Evolutionary conservation across 2,113 vertebrate genomes (phyloP), one percentile per base, ranked within the genome.

Genomic region (Bagarius yarrelli): DNA sequence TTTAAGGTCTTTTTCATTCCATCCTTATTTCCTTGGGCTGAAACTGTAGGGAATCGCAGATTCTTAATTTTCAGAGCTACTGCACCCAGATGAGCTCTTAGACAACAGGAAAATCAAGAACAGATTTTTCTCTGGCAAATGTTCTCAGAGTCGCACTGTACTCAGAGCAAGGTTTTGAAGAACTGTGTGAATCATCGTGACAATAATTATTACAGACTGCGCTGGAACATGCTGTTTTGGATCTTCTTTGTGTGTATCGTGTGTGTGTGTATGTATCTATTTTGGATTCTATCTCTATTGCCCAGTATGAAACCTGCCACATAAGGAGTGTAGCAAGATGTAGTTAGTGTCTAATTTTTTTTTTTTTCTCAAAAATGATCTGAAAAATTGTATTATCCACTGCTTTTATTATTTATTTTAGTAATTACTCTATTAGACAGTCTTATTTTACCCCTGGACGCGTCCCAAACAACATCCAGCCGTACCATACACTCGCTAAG

Each of bases 61-160:
- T 63, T 73, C 83, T 85, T 79, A 74, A 76, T 88, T 82, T 83
- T 52, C 32, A 75, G 79, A 50, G 25, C 81, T 85, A 82, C 84
- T 73, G 74, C 84, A 76, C 78, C 73, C 79, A 76, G 67, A 78
- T 81, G 70, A 50, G 86, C 72, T 74, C 83, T 80, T 19, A 47
- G 70, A 64, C 40, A 63, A 61, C 16, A 30, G 25, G 34, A 34
- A 55, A 47, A 79, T 34, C 53, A 53, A 79, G 11, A 74, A 81
- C 59, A 73, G 70, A 73, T 73, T 73, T 73, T 32, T 55, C 70
- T 73, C 70, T 73, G 69, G 78, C 66, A 60, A 69, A 59, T 13
- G 4, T 32, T 80, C 52, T 25, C 34, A 70, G 15, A 16, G 12
- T 70, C 40, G 23, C 25, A 9, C 53, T 50, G 40, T 55, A 55